These are phyloP conservation scores for Platorchestia sp. DNA, from an alignment of 1,140 invertebrate species.

Conservation along the genomic window DNA sequence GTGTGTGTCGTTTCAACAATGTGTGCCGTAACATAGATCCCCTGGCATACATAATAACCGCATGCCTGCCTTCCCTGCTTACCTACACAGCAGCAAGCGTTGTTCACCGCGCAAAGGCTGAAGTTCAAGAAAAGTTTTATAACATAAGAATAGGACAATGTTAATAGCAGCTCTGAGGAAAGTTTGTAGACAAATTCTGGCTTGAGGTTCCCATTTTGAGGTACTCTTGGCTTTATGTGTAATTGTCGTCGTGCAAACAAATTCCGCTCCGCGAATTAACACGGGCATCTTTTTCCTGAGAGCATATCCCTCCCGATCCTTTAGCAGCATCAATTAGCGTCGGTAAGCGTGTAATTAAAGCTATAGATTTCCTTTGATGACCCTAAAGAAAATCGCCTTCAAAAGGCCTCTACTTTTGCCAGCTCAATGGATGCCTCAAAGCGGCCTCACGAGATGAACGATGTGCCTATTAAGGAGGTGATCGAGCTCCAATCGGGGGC, in stretches of 20 bases:
- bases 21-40: no score
- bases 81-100: no score
- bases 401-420: slow-evolving; percentile 20
- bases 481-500: neutral
- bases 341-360: slow-evolving; percentile 34
- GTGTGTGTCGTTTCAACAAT: no score
- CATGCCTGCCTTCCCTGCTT: no score
- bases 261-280: neutral
- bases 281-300: neutral
- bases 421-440: slow-evolving; percentile 23
- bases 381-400: slow-evolving; percentile 20
- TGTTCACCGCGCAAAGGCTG: no score
- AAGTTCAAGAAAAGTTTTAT: neutral
- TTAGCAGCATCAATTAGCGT: slow-evolving; percentile 17
- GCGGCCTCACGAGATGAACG: neutral
- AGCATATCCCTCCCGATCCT: neutral
- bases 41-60: no score
- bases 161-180: neutral
- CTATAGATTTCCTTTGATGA: slow-evolving; percentile 53
- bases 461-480: slow-evolving; percentile 11
- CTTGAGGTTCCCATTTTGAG: neutral
- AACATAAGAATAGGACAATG: neutral
- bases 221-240: neutral
- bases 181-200: neutral
- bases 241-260: neutral